These are phyloP conservation scores for Oryzias curvinotus DNA, from an alignment of 2,113 vertebrate genomes.

Conservation along the genomic window DNA sequence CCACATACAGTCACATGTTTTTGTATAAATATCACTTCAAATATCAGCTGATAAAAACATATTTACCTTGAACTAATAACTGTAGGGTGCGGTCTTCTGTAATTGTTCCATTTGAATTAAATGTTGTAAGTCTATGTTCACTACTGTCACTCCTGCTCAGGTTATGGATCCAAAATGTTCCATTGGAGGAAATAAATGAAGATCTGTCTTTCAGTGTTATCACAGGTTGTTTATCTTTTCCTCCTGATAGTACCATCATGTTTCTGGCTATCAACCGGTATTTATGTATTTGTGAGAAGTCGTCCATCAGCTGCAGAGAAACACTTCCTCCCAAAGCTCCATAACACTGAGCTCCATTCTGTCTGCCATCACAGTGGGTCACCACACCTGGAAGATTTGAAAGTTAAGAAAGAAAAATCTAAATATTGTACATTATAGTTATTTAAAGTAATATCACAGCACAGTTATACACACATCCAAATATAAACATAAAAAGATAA, in stretches of 20 bases:
- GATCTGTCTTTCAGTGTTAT: accelerated
- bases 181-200: conserved; percentile 14
- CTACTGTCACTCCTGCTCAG: conserved; percentile 20
- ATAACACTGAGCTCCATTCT: conserved; percentile 30
- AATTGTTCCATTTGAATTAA: background rate
- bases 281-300: background rate
- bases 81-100: background rate
- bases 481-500: too few relatives aligned
- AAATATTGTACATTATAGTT: too few relatives aligned
- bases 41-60: background rate
- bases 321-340: conserved; percentile 51
- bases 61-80: background rate
- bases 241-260: background rate
- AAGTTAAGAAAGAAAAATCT: accelerated
- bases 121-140: background rate
- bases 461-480: too few relatives aligned
- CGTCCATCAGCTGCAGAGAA: conserved; percentile 31
- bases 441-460: too few relatives aligned
- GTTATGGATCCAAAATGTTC: conserved; percentile 33
- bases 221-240: accelerated
- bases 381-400: conserved; percentile 27
- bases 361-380: conserved; percentile 39
- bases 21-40: background rate
- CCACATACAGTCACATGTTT: too few relatives aligned
- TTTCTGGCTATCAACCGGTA: too few relatives aligned